A percentile compares a stretch with the other conserved stretches of the same genome.
phyloP scores from a whole-genome alignment of 2,888 invertebrate species.

The Phaonia tiefii region DNA sequence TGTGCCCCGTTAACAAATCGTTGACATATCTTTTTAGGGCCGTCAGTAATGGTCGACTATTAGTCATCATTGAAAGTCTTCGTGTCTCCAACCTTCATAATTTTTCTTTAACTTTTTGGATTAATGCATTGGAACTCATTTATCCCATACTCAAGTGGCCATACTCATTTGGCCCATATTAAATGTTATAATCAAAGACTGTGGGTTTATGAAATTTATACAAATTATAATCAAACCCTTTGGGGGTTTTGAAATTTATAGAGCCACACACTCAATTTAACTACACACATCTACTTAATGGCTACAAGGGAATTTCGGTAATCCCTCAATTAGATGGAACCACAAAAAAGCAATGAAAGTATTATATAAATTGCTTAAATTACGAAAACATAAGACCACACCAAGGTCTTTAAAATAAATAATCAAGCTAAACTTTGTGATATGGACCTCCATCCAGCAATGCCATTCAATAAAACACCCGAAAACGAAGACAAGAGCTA shows the following conservation, averaged over 20 bases:
- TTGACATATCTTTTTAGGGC: no score
- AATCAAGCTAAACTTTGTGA: not conserved
- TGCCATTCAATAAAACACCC: no score
- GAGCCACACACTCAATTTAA: not conserved
- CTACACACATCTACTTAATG: not conserved
- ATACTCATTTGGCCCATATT: no score
- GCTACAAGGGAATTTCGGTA: not conserved
- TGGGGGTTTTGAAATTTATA: not conserved
- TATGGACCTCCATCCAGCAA: not conserved
- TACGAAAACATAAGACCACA: constrained; percentile 2
- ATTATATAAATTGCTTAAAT: constrained; percentile 34
- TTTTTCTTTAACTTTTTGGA: no score
- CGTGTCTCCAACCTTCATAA: no score
- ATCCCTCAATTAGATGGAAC: constrained; percentile 34
- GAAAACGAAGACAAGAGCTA: constrained; percentile 25
- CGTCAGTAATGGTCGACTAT: no score
- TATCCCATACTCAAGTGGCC: no score
- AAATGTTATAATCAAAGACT: not conserved
- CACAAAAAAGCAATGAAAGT: not conserved
- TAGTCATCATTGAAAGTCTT: no score
- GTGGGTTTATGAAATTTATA: constrained; percentile 7
- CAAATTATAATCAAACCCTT: not conserved
- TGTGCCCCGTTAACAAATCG: no score
- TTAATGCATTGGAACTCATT: no score
- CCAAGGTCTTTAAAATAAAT: constrained; percentile 27